Evolutionary conservation across 2,113 vertebrate species (phyloP).

Genomic region (Eidolon helvum): DNA sequence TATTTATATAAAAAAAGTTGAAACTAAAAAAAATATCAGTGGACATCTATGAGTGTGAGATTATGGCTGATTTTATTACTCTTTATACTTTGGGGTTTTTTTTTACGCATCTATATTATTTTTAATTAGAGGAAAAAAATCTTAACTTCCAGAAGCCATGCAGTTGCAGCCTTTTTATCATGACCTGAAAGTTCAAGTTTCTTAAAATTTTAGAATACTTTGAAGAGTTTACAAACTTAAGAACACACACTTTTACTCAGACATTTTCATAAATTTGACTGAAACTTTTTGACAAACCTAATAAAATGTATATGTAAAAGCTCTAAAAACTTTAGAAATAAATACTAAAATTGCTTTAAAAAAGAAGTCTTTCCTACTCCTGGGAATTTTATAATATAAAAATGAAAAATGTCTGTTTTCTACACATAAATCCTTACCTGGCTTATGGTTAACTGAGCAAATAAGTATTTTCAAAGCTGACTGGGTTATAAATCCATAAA

Average conservation of each 20-base stretch:
- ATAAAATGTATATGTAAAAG: conserved; percentile 43
- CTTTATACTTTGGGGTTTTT: background rate
- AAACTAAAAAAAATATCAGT: background rate
- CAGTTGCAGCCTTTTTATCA: background rate
- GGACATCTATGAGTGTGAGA: background rate
- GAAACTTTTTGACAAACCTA: conserved; percentile 1
- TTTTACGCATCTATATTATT: background rate
- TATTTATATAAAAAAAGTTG: background rate
- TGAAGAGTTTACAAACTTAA: conserved; percentile 41
- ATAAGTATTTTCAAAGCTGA: conserved; percentile 42
- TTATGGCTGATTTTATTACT: background rate
- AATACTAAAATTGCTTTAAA: conserved; percentile 49
- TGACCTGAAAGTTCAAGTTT: background rate
- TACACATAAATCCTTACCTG: conserved; percentile 55
- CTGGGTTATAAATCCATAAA: conserved; percentile 41
- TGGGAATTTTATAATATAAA: conserved; percentile 43
- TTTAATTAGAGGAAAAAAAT: background rate
- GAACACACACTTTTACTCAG: background rate
- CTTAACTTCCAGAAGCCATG: background rate
- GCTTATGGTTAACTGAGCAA: conserved; percentile 39
- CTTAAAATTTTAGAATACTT: background rate
- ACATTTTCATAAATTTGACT: conserved; percentile 33
- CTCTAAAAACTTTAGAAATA: conserved; percentile 31
- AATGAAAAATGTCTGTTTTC: conserved; percentile 59
- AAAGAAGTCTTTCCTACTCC: conserved; percentile 12